phyloP scores from a whole-genome alignment of 2,888 invertebrate genomes.

The Megastigmus dorsalis region DNA sequence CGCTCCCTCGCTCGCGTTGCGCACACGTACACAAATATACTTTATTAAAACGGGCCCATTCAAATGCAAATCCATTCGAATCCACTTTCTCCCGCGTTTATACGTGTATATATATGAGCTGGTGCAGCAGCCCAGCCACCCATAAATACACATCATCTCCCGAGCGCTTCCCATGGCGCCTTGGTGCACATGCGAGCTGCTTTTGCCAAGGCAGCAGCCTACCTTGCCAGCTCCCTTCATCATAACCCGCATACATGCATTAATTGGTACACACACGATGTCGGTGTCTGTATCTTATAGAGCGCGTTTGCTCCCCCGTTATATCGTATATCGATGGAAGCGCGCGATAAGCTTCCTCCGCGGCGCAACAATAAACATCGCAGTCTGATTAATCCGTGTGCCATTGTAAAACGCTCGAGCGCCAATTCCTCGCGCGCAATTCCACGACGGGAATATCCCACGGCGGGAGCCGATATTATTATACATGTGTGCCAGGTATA shows the following conservation, averaged over 20 bases:
- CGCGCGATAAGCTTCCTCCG: neutral
- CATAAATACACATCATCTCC: constrained; percentile 1
- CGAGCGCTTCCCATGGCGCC: neutral
- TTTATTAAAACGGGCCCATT: constrained; percentile 12
- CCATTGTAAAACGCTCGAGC: too few species aligned
- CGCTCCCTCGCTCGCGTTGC: too few species aligned
- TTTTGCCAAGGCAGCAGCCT: neutral
- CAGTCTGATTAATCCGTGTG: too few species aligned
- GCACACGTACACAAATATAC: too few species aligned
- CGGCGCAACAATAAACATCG: too few species aligned
- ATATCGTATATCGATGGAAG: neutral
- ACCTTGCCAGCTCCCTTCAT: too few species aligned
- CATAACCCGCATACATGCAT: constrained; percentile 44
- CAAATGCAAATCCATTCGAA: constrained; percentile 13
- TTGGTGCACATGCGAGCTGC: too few species aligned
- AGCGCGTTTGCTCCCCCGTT: neutral
- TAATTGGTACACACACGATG: constrained; percentile 25
- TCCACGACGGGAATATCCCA: too few species aligned
- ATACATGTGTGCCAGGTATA: too few species aligned
- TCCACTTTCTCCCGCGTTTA: too few species aligned
- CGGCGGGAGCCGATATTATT: too few species aligned
- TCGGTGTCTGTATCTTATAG: neutral
- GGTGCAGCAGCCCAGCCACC: neutral
- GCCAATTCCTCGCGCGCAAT: too few species aligned
- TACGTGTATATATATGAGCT: neutral